Evolutionary conservation across 1,140 invertebrate genomes (phyloP).

Genomic region (Frieseomelitta varia): DNA sequence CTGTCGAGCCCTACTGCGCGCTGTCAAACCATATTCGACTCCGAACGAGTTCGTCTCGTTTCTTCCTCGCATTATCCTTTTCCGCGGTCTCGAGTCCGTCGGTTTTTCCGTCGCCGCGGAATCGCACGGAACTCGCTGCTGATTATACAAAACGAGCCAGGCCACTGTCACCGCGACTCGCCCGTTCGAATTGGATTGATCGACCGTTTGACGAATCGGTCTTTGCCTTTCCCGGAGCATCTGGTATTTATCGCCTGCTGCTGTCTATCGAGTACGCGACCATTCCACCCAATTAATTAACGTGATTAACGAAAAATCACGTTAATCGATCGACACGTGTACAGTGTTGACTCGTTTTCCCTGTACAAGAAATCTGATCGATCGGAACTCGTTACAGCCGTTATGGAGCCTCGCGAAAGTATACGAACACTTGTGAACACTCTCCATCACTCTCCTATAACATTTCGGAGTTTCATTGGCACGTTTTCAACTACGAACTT

Average conservation of each 20-base stretch:
- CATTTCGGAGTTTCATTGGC: not conserved
- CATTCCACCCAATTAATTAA: slow-evolving; percentile 58
- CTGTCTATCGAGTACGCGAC: slow-evolving; percentile 45
- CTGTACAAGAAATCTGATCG: slow-evolving; percentile 17
- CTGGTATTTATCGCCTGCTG: not conserved
- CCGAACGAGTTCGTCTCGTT: slow-evolving; percentile 54
- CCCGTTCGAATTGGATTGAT: slow-evolving; percentile 17
- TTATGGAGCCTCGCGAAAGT: not conserved
- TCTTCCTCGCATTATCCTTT: slow-evolving; percentile 65
- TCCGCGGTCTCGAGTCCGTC: slow-evolving; percentile 33
- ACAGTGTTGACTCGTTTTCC: slow-evolving; percentile 32
- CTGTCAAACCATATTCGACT: slow-evolving; percentile 54
- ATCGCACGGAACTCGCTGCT: slow-evolving; percentile 20
- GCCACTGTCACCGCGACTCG: not conserved
- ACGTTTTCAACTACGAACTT: not conserved
- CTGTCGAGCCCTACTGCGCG: slow-evolving; percentile 12
- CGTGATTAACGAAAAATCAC: slow-evolving; percentile 66
- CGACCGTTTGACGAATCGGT: slow-evolving; percentile 58
- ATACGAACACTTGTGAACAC: not conserved
- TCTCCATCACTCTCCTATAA: not conserved
- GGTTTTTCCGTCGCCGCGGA: slow-evolving; percentile 54
- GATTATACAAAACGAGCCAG: slow-evolving; percentile 56
- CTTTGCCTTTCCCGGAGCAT: slow-evolving; percentile 54
- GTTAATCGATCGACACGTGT: slow-evolving; percentile 58
- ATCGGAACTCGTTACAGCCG: not conserved